These are phyloP conservation scores for Crax fasciolata DNA, from an alignment of 2,797 vertebrate genomes.

Conservation along the genomic window DNA sequence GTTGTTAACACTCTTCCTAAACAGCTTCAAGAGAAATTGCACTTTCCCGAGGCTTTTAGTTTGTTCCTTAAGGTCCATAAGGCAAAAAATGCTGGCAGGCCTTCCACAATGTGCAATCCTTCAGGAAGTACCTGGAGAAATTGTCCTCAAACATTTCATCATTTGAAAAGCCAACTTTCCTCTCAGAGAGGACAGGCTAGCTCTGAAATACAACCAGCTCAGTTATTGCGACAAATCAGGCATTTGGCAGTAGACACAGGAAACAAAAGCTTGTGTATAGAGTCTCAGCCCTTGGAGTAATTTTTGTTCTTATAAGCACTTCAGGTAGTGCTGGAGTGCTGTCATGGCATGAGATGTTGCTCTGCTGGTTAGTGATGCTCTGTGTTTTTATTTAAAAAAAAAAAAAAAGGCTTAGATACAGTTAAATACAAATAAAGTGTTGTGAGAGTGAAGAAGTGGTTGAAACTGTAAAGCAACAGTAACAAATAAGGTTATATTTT, in stretches of 20 bases:
- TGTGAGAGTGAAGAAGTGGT: neutral
- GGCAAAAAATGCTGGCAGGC: conserved; percentile 1
- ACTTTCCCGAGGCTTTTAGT: neutral
- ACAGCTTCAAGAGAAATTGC: neutral
- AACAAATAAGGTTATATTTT: conserved; percentile 15
- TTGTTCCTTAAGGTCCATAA: neutral
- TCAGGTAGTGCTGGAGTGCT: neutral
- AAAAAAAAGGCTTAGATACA: neutral
- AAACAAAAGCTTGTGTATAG: neutral
- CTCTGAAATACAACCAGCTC: neutral
- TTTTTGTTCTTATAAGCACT: neutral
- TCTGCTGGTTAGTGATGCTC: neutral
- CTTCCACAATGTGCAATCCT: neutral
- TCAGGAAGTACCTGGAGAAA: neutral
- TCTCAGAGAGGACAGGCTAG: neutral
- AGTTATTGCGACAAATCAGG: neutral
- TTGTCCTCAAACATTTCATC: conserved; percentile 9
- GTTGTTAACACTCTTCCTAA: neutral
- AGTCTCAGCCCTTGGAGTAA: neutral
- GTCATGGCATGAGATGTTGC: neutral
- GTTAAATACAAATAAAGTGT: conserved; percentile 11
- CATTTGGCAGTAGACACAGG: neutral
- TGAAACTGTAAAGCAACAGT: neutral
- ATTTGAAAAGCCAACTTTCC: conserved; percentile 19
- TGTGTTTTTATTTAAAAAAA: neutral